A percentile compares a stretch with the other conserved stretches of the same genome.
Evolutionary conservation across 92 coral and sea anemone genomes (phyloP).

Genomic region (Ricordea florida): DNA sequence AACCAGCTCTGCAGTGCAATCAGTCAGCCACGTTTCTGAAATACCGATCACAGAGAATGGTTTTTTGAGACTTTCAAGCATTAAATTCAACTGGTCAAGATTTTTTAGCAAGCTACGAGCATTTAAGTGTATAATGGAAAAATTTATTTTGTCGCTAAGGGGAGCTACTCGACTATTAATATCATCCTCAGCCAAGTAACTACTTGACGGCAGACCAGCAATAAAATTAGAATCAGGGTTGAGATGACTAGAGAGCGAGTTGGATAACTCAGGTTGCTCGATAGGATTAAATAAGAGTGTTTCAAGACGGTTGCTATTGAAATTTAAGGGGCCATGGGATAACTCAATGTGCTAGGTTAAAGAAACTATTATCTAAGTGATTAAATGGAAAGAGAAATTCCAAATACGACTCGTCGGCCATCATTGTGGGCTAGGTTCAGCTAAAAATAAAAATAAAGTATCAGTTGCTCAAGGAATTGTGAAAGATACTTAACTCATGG

Average conservation of each 20-base stretch:
- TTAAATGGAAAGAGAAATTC: constrained; percentile 1
- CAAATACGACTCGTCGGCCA: constrained; percentile 1
- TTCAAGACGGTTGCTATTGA: not conserved
- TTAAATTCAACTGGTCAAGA: no score
- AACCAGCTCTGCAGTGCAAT: no score
- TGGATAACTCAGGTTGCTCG: not conserved
- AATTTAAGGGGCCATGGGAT: constrained; percentile 22
- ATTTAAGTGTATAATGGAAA: no score
- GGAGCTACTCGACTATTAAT: no score
- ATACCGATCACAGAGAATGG: no score
- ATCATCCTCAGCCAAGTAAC: no score
- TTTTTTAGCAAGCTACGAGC: no score
- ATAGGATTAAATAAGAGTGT: not conserved
- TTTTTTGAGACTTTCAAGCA: no score
- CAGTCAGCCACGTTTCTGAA: no score
- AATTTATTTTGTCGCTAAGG: no score
- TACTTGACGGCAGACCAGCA: no score
- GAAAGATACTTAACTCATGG: not conserved
- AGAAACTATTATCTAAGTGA: constrained; percentile 24
- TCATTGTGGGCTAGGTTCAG: constrained; percentile 16
- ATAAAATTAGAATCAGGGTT: no score
- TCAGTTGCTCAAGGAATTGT: not conserved
- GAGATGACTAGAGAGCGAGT: not conserved
- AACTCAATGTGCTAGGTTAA: constrained; percentile 19
- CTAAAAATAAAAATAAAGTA: not conserved